Percentiles rank a stretch among this genome's conserved stretches.
These are phyloP conservation scores for Bombus superbus DNA, from an alignment of 1,140 invertebrate genomes.

Conservation along the genomic window DNA sequence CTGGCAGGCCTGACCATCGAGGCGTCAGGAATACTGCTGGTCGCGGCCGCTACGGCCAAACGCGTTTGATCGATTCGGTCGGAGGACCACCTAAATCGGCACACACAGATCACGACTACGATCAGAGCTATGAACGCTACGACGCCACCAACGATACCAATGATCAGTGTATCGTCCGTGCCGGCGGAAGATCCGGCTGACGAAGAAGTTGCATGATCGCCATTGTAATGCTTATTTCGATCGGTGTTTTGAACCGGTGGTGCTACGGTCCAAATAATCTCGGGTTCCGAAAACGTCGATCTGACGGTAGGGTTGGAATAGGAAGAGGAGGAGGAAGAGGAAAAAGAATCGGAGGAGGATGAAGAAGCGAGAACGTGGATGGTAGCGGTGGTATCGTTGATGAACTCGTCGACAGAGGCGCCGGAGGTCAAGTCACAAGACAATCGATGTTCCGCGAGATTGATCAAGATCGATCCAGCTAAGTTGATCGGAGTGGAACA, in stretches of 20 bases:
- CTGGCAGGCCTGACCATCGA: conserved; percentile 78
- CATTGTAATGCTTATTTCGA: conserved; percentile 81
- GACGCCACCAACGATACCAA: conserved; percentile 95
- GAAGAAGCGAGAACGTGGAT: not conserved
- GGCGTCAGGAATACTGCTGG: conserved; percentile 79
- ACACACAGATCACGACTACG: conserved; percentile 94
- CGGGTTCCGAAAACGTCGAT: conserved; percentile 87
- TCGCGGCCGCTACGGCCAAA: conserved; percentile 75
- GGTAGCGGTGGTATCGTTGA: conserved; percentile 73
- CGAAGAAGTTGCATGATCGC: conserved; percentile 80
- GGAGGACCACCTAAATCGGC: conserved; percentile 83
- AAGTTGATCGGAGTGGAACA: conserved; percentile 88
- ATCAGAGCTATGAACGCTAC: conserved; percentile 94
- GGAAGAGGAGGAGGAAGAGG: not conserved
- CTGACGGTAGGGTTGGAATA: conserved; percentile 69
- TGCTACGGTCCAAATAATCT: conserved; percentile 93
- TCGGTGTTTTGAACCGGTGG: conserved; percentile 82
- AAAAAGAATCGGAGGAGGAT: not conserved
- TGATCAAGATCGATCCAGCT: conserved; percentile 86
- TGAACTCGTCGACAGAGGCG: conserved; percentile 71
- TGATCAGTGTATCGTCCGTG: conserved; percentile 95
- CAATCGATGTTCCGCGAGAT: conserved; percentile 89
- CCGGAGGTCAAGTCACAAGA: conserved; percentile 85
- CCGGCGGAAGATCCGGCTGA: conserved; percentile 82
- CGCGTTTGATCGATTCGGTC: conserved; percentile 73